Percentiles rank a stretch among this genome's conserved stretches.
Evolutionary conservation across 1,140 invertebrate genomes (phyloP).

Genomic region (Macrostomum lignano): DNA sequence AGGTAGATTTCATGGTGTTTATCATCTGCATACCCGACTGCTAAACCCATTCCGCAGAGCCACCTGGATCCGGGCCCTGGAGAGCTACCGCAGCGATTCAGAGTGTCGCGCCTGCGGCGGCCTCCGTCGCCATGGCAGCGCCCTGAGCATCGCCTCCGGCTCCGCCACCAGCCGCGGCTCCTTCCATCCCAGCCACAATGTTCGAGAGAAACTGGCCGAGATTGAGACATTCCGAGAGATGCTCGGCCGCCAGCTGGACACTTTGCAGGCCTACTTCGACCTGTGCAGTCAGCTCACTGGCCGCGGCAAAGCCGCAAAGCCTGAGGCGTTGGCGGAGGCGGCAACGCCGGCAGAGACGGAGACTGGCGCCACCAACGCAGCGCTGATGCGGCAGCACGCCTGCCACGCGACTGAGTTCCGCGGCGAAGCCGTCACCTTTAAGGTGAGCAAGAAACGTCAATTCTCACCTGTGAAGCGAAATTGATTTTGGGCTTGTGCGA

Average conservation of each 20-base stretch:
- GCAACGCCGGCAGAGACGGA: no score
- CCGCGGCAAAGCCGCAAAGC: slow-evolving; percentile 10
- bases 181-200: slow-evolving; percentile 34
- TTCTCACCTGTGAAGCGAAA: no score
- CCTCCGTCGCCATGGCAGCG: slow-evolving; percentile 68
- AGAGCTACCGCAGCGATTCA: slow-evolving; percentile 39
- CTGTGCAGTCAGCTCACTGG: slow-evolving; percentile 30
- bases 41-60: no score
- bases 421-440: slow-evolving; percentile 80
- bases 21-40: no score
- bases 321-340: no score
- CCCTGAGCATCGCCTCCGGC: slow-evolving; percentile 54
- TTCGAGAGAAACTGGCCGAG: slow-evolving; percentile 70
- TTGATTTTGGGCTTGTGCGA: no score
- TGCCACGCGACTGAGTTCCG: slow-evolving; percentile 46
- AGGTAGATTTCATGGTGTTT: no score
- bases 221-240: slow-evolving; percentile 68
- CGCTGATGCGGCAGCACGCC: no score
- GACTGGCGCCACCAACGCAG: no score
- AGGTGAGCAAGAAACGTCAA: no score
- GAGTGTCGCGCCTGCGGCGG: slow-evolving; percentile 67
- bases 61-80: slow-evolving; percentile 78
- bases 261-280: slow-evolving; percentile 63
- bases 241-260: slow-evolving; percentile 58
- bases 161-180: slow-evolving; percentile 48